Evolutionary conservation across 2,113 vertebrate genomes (phyloP), one percentile per base, ranked within the genome.

Genomic region (Crotalus helleri): DNA sequence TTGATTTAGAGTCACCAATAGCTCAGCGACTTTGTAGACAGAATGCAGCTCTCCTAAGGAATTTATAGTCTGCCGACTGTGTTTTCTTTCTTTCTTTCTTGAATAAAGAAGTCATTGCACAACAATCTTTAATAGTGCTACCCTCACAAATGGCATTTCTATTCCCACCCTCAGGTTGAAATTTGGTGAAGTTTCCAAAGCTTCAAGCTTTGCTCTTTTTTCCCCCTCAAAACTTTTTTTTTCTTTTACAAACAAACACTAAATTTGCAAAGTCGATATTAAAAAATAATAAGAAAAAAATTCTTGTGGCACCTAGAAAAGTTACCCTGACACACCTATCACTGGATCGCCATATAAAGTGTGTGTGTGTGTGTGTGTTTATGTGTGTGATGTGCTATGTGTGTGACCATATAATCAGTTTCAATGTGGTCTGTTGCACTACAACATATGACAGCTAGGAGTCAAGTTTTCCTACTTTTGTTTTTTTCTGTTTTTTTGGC

Each of bases 1-100:
- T 95, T 94, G 4, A 29, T 98, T 98, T 98, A 98, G 98, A 98
- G 98, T 98, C 98, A 98, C 98, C 97, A 95, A 97, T 96, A 95
- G 61, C 92, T 96, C 1, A 85, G 97, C 97, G 98, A 98, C 98
- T 98, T 97, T 95, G 95, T 96, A 96, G 61, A 96, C 91, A 97
- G 93, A 94, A 92, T 92, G 88, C 91, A 94, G 96, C 94, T 96
- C 96, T 96, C 96, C 95, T 96, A 95, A 97, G 97, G 96, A 96
- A 96, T 97, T 98, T 98, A 98, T 97, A 98, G 98, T 98, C 98
- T 97, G 95, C 93, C 97, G 97, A 98, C 98, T 98, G 95, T 4
- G 87, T 85, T 95, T 96, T 95, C 95, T 96, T 96, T 95, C 96
- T 97, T 97, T 96, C 97, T 97, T 97, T 96, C 94, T 98, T 97